Conservation (phyloP, 1,140 invertebrate genomes). For the Zeugodacus cucurbitae region DNA sequence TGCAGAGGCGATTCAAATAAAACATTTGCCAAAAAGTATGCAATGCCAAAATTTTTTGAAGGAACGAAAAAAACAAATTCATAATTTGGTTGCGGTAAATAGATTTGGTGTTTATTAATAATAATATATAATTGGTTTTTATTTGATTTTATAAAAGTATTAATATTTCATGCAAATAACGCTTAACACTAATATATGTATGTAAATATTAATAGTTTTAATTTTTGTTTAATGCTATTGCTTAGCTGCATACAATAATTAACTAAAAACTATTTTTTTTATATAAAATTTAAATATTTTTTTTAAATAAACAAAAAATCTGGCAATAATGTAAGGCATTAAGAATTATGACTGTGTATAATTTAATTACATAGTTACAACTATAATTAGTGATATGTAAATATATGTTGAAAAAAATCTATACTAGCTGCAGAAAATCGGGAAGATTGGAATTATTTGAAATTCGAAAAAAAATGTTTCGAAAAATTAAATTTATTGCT, state of each 20-base stretch:
- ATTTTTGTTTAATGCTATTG: conserved; percentile 9
- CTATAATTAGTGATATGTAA: too few relatives aligned
- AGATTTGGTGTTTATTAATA: conserved; percentile 27
- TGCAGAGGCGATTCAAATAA: neutral
- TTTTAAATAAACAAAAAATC: neutral
- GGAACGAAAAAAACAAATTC: neutral
- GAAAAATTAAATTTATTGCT: too few relatives aligned
- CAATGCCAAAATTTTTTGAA: neutral
- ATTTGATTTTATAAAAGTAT: neutral
- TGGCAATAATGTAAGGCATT: neutral
- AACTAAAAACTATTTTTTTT: neutral
- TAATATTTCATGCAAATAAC: conserved; percentile 8
- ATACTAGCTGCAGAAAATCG: too few relatives aligned
- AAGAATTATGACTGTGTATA: neutral
- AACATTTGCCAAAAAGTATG: neutral
- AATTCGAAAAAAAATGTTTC: too few relatives aligned
- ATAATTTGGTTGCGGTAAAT: conserved; percentile 38
- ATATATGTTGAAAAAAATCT: too few relatives aligned
- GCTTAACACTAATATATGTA: neutral
- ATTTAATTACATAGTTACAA: too few relatives aligned
- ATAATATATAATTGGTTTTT: conserved; percentile 12
- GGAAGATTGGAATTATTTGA: too few relatives aligned
- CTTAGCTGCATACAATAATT: neutral
- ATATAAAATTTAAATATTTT: neutral
- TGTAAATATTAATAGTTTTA: neutral